Percentiles rank a stretch among this genome's conserved stretches.
These are phyloP conservation scores for Chorisops tibialis DNA, from an alignment of 2,888 invertebrate species.

Conservation along the genomic window DNA sequence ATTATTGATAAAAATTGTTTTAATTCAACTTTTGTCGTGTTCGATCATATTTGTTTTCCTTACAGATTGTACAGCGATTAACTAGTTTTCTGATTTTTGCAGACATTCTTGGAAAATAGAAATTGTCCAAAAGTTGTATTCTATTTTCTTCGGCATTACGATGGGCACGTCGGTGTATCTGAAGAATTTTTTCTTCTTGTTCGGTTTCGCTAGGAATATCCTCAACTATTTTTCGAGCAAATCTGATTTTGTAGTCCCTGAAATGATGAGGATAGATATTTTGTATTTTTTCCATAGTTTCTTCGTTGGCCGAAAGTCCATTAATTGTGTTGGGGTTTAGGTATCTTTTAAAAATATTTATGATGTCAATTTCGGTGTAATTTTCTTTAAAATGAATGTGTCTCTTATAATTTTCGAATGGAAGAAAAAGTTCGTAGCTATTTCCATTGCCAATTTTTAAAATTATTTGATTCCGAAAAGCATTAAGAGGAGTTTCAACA, in stretches of 20 bases:
- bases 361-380: background rate
- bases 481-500: conserved; percentile 1
- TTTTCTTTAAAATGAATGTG: background rate
- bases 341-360: conserved; percentile 15
- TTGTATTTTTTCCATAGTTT: no score
- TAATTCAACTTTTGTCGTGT: no score
- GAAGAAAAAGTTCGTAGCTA: background rate
- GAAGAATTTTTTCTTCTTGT: conserved; percentile 28
- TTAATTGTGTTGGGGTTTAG: conserved; percentile 19
- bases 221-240: no score
- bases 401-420: conserved; percentile 1
- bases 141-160: conserved; percentile 27
- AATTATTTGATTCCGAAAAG: background rate
- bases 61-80: conserved; percentile 27
- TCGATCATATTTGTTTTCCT: no score
- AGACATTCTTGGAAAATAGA: conserved; percentile 26
- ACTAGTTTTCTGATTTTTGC: conserved; percentile 20
- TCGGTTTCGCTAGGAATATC: conserved; percentile 12
- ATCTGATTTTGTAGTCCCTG: no score
- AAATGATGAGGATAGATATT: no score
- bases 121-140: conserved; percentile 27
- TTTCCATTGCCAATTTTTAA: background rate
- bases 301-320: conserved; percentile 19
- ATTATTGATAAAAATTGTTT: no score
- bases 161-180: conserved; percentile 28